phyloP scores from a whole-genome alignment of 1,140 invertebrate species.

The Microplitis mediator region DNA sequence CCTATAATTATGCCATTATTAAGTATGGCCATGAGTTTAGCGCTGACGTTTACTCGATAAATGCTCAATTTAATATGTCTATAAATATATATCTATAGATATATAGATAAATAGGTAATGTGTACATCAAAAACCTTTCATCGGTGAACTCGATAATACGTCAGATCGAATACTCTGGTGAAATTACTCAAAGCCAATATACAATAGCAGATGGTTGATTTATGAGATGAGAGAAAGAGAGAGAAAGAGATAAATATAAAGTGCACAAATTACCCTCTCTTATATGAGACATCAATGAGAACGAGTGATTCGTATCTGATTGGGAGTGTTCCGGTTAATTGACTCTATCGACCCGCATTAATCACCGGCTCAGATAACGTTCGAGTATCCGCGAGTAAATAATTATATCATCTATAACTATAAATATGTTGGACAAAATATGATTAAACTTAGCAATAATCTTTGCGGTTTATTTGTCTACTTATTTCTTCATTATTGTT shows the following conservation, averaged over 20 bases:
- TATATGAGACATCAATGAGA: conserved; percentile 13
- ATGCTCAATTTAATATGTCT: no score
- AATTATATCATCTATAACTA: no score
- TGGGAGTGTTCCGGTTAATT: conserved; percentile 23
- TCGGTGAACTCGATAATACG: conserved; percentile 14
- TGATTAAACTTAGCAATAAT: no score
- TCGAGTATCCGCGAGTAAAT: neutral
- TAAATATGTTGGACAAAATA: no score
- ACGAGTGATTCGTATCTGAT: conserved; percentile 25
- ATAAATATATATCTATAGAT: no score
- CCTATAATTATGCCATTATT: no score
- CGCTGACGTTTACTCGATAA: no score
- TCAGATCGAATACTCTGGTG: neutral
- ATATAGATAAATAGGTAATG: neutral
- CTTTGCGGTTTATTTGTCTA: no score
- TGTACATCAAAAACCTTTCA: neutral
- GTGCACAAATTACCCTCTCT: conserved; percentile 1
- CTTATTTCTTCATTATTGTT: neutral
- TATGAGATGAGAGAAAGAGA: neutral
- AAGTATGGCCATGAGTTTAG: no score
- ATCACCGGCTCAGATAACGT: conserved; percentile 12
- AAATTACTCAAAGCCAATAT: conserved; percentile 4
- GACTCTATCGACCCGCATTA: conserved; percentile 24
- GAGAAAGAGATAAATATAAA: neutral
- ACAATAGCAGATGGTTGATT: conserved; percentile 9